Percentiles rank a stretch among this genome's conserved stretches.
These are phyloP conservation scores for Montipora foliosa DNA, from an alignment of 64 coral and sea anemone species.

Conservation along the genomic window DNA sequence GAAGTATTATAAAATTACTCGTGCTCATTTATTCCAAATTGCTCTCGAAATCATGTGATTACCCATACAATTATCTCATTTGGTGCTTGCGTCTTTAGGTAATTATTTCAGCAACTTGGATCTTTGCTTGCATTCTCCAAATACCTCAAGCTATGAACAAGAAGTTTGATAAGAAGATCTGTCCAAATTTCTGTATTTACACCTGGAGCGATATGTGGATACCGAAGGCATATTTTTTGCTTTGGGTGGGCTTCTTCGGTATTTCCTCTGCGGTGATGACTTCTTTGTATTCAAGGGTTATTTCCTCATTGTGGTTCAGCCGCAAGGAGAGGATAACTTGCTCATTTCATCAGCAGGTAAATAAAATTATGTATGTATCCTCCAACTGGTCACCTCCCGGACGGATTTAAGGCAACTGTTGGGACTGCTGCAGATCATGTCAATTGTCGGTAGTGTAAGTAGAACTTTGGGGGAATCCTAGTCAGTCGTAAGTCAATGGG, in stretches of 20 bases:
- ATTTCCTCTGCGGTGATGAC: neutral
- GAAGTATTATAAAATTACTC: neutral
- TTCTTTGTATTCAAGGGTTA: neutral
- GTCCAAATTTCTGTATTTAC: neutral
- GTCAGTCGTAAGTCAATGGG: too few species aligned
- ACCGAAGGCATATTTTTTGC: neutral
- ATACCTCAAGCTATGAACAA: neutral
- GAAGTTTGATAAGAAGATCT: neutral
- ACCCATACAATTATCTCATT: neutral
- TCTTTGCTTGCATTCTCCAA: neutral
- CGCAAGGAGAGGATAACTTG: neutral
- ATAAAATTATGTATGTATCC: too few species aligned
- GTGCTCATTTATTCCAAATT: too few species aligned
- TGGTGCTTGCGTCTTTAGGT: neutral
- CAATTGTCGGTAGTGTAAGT: too few species aligned
- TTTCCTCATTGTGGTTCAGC: slow-evolving; percentile 1
- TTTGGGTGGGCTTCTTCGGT: too few species aligned
- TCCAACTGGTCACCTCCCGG: too few species aligned
- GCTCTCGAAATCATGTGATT: neutral
- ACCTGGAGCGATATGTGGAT: slow-evolving; percentile 4
- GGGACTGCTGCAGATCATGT: too few species aligned
- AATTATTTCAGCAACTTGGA: neutral
- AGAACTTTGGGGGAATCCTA: too few species aligned
- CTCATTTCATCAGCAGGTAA: neutral
- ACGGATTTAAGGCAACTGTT: too few species aligned